Evolutionary conservation across 2,888 invertebrate genomes (phyloP).

Genomic region (Drosophila lutescens): DNA sequence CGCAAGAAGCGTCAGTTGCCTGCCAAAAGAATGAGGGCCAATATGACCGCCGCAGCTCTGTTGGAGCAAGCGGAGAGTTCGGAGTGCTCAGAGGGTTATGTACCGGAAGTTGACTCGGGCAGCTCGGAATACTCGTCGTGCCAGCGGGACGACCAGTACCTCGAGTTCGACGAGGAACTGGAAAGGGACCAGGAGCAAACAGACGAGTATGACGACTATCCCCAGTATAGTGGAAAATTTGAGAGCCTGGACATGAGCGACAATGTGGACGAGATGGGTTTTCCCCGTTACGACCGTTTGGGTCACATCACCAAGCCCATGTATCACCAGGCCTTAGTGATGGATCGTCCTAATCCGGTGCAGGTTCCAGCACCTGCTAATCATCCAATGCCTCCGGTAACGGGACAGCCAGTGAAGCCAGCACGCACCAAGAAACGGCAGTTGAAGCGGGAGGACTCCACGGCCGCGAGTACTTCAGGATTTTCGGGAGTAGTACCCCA

Average conservation of each 20-base stretch:
- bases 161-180: slow-evolving; percentile 84
- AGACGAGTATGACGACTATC: slow-evolving; percentile 87
- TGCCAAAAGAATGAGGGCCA: slow-evolving; percentile 81
- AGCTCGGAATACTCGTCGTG: slow-evolving; percentile 87
- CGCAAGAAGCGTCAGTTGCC: slow-evolving; percentile 87
- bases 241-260: slow-evolving; percentile 88
- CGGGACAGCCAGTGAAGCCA: slow-evolving; percentile 84
- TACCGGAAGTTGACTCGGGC: slow-evolving; percentile 88
- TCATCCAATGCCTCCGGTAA: slow-evolving; percentile 81
- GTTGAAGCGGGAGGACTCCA: slow-evolving; percentile 83
- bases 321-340: slow-evolving; percentile 71
- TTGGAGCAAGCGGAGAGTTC: slow-evolving; percentile 86
- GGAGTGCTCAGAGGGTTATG: slow-evolving; percentile 89
- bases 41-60: slow-evolving; percentile 76
- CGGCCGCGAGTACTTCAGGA: slow-evolving; percentile 51
- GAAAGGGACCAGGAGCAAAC: slow-evolving; percentile 83
- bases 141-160: slow-evolving; percentile 84
- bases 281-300: slow-evolving; percentile 87
- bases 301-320: slow-evolving; percentile 85
- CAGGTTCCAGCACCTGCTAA: slow-evolving; percentile 71
- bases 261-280: slow-evolving; percentile 88
- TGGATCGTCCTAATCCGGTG: slow-evolving; percentile 44
- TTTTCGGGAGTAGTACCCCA: slow-evolving; percentile 6
- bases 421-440: slow-evolving; percentile 83
- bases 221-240: slow-evolving; percentile 84